Percentiles rank a stretch among this genome's conserved stretches.
phyloP scores from a whole-genome alignment of 2,888 invertebrate species.

The Limenitis camilla region DNA sequence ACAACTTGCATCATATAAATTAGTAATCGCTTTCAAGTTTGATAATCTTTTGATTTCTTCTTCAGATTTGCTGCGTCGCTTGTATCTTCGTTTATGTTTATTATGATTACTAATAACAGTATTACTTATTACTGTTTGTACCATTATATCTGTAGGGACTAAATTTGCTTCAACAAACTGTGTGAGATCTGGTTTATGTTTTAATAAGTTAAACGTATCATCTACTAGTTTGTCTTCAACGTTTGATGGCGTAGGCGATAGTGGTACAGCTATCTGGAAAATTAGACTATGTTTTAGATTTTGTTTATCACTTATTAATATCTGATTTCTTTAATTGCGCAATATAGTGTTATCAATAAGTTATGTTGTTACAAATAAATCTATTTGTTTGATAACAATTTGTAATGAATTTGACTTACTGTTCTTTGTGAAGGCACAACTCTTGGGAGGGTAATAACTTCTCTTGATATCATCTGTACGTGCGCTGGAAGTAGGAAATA shows the following conservation, averaged over 20 bases:
- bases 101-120: constrained; percentile 4
- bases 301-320: too few species aligned
- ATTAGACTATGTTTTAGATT: neutral
- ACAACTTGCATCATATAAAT: constrained; percentile 27
- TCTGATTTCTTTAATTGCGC: neutral
- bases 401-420: constrained; percentile 30
- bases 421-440: constrained; percentile 28
- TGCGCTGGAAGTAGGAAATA: constrained; percentile 34
- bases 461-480: constrained; percentile 43
- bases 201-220: constrained; percentile 21
- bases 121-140: constrained; percentile 13
- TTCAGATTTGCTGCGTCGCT: constrained; percentile 39
- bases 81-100: constrained; percentile 12
- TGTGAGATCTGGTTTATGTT: neutral
- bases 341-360: neutral
- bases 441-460: constrained; percentile 38
- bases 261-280: constrained; percentile 48
- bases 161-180: constrained; percentile 3
- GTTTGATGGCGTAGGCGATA: constrained; percentile 31
- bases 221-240: constrained; percentile 17
- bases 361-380: too few species aligned
- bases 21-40: constrained; percentile 30
- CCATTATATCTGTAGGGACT: constrained; percentile 1
- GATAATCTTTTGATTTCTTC: constrained; percentile 32
- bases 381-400: too few species aligned